phyloP scores from a whole-genome alignment of 2,113 vertebrate species.

The Calidris pygmaea region DNA sequence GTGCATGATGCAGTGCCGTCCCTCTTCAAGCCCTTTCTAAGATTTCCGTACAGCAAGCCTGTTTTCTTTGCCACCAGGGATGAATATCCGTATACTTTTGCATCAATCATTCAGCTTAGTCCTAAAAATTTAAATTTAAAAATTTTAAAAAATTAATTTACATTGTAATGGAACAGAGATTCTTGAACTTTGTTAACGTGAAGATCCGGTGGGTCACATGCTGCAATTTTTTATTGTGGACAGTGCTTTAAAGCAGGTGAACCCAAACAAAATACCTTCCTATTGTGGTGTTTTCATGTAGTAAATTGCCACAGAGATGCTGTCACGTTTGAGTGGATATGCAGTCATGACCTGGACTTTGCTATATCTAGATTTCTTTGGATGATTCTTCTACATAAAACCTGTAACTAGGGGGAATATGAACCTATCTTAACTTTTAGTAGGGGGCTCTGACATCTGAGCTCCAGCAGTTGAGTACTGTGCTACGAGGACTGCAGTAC shows the following conservation, averaged over 20 bases:
- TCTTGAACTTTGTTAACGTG: background rate
- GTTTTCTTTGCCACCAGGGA: background rate
- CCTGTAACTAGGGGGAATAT: background rate
- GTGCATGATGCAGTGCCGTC: background rate
- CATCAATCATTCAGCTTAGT: background rate
- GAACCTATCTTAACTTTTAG: background rate
- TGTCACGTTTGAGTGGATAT: background rate
- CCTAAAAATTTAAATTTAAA: background rate
- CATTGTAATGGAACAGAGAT: background rate
- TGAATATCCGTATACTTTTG: background rate
- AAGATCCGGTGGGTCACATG: background rate
- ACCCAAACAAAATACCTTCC: background rate
- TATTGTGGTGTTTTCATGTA: background rate
- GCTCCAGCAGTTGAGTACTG: background rate
- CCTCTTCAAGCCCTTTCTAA: background rate
- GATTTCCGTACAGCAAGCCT: background rate
- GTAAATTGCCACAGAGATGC: background rate
- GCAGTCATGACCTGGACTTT: background rate
- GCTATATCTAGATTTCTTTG: background rate
- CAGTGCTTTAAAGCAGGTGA: background rate
- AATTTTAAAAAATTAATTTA: background rate
- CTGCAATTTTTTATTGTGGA: background rate
- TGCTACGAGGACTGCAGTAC: background rate
- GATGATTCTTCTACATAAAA: background rate
- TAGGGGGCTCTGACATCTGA: background rate